Evolutionary conservation across 2,888 invertebrate species (phyloP), one percentile per base, ranked within the genome.

Genomic region (Operophtera brumata): DNA sequence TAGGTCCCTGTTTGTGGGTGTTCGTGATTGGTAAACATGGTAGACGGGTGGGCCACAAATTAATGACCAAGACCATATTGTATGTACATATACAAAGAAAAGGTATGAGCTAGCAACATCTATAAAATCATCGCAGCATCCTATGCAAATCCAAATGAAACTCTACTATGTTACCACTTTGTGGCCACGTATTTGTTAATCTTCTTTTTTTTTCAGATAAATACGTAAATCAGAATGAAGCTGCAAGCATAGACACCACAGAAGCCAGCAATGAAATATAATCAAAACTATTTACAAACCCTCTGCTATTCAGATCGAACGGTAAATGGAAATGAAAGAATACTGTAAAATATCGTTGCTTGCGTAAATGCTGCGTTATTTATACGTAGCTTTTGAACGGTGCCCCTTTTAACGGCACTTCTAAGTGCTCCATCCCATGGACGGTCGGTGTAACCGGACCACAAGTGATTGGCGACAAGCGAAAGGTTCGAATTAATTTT

Each of bases 391-490:
- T 82, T 86, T 86, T 84, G 81, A 85, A 80, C 75, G 79, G 75
- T 76, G 73, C 76, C 80, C 81, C 82, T 83, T 86, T 86, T 85
- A 86, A 84, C 82, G 82, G 82, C 80, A 82, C 74, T 85, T 87
- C 84, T 86, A 87, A 86, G 83, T 86, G 86, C 84, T 80, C 77
- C 73, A 77, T 60, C 73, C 71, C 67, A 69, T 55, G 56, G 61
- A 57, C 74, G 67, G 69, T 59, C 72, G 73, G 61, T 67, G 51
- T 62, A 64, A 67, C 64, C 57, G 13, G 57, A 45, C 50, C 55
- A 36, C 61, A 67, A 66, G 63, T 53, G 51, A 61, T 56, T 56
- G 56, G 61, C 54, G 58, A 54, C 48, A 46, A 48, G 54, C 56
- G 58, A 56, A 51, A 56, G 46, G 48, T 46, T 54, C 42, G 12